Evolutionary conservation across 2,888 invertebrate genomes (phyloP), one percentile per base, ranked within the genome.

Genomic region (Eugnorisma glareosa): DNA sequence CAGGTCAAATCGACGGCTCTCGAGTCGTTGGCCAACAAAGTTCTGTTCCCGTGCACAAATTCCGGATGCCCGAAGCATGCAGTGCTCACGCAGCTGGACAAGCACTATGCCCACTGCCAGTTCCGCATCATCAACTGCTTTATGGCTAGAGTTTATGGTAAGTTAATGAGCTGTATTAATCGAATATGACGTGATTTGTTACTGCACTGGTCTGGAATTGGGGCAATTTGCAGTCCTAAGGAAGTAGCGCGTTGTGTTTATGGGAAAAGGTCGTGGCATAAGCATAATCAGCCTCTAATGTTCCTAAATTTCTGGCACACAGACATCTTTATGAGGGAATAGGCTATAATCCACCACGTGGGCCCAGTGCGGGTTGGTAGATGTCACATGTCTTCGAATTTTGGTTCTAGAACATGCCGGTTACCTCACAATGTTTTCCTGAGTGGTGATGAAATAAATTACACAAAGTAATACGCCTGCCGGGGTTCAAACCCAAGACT

Each of bases 1-100:
- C 93, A 91, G 37, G 94, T 97, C 15, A 94, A 97, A 4, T 97
- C 97, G 0, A 93, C 95, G 67, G 97, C 97, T 0, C 92, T 97
- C 64, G 97, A 97, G 87, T 97, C 97, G 0, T 90, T 97, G 61
- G 97, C 97, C 43, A 97, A 97, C 80, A 97, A 97, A 90, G 96
- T 97, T 8, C 92, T 97, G 75, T 97, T 97, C 79, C 97, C 97
- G 1, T 97, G 97, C 91, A 96, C 95, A 28, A 97, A 97, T 86
- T 87, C 91, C 0, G 97, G 97, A n/a, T 97, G 97, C 84, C 95
- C 95, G 2, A 97, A 97, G 73, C 97, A 97, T 68, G 94, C 97
- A 18, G 97, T 97, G 1, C 92, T 97, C 28, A 94, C 96, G 2
- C 87, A 96, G 40, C 91, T 97, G 18, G 97, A 97, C 64, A 97